A percentile compares a stretch with the other conserved stretches of the same genome.
phyloP scores from a whole-genome alignment of 2,797 vertebrate genomes.

The Chromobotia macracanthus region DNA sequence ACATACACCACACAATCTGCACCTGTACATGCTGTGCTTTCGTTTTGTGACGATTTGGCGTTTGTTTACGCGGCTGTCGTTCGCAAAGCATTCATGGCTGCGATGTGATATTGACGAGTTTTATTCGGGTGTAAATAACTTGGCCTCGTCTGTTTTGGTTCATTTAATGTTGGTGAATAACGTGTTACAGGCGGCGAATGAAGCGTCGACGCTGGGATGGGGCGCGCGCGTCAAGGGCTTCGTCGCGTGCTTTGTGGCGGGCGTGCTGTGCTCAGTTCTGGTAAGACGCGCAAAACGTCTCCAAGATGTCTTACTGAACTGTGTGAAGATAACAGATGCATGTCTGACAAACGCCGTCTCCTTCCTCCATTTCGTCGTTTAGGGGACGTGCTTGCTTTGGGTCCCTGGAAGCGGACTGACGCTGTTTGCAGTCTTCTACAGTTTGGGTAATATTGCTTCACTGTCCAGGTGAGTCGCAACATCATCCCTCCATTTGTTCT shows the following conservation, averaged over 20 bases:
- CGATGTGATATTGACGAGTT: too few relatives aligned
- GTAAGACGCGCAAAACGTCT: constrained; percentile 68
- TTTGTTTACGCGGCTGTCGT: not conserved
- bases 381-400: constrained; percentile 87
- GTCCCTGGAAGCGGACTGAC: constrained; percentile 77
- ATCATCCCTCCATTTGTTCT: not conserved
- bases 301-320: not conserved
- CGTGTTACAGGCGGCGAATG: constrained; percentile 70
- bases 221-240: constrained; percentile 86
- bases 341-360: not conserved
- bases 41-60: not conserved
- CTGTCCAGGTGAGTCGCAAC: constrained; percentile 79
- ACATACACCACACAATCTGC: too few relatives aligned
- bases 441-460: constrained; percentile 84
- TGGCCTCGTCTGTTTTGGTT: not conserved
- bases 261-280: constrained; percentile 82
- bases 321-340: too few relatives aligned
- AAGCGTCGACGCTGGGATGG: constrained; percentile 81
- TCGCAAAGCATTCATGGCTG: not conserved
- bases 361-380: constrained; percentile 12
- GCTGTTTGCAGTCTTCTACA: constrained; percentile 88
- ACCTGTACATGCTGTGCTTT: not conserved
- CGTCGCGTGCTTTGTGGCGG: constrained; percentile 79
- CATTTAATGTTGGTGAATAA: not conserved
- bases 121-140: too few relatives aligned